Base-by-base conservation (phyloP, 1,140 invertebrate genomes). In the Pogonognathellus flavescens region DNA sequence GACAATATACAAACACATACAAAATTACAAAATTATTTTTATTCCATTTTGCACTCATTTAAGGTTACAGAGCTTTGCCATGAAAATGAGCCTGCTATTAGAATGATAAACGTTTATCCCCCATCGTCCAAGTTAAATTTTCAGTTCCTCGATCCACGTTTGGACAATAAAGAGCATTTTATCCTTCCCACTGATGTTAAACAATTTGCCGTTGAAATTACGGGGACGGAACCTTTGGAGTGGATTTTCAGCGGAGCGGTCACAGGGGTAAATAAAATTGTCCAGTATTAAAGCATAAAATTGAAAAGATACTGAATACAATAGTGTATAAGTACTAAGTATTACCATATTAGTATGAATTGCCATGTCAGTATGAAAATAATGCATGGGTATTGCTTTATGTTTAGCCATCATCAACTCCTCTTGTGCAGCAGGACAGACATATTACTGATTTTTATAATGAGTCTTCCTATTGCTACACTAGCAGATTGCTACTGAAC, bases 221-320 rank as follows among this genome's bases (percentile, higher is more conserved):
- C 80, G 7, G 80, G 53, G 0, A 59, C 80, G 10, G 62, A 82
- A 49, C 84, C 84, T 1, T 50, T 85, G 9, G 50, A 60, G 31
- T 85, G 84, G 84, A 70, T 62, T n/a, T 85, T 85, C 41, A 72
- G 10, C n/a, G 84, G 84, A 55, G 66, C 53, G 13, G 84, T 41
- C 13, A 60, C 60, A n/a, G 84, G 84, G 22, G 80, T 82, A 55
- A 13, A 14, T 6, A 62, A 55, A 53, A 76, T 22, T 72, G 16
- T 7, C 7, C 41, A 14, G 6, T 41, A 6, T 41, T 41, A 41
- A 41, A 41, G n/a, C n/a, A n/a, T n/a, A n/a, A n/a, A n/a, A n/a
- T n/a, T n/a, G n/a, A n/a, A n/a, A n/a, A n/a, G n/a, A n/a, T n/a
- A n/a, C n/a, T n/a, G n/a, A n/a, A n/a, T n/a, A n/a, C n/a, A n/a